Evolutionary conservation across 2,888 invertebrate species (phyloP).

Genomic region (Blastobasis lacticolella): DNA sequence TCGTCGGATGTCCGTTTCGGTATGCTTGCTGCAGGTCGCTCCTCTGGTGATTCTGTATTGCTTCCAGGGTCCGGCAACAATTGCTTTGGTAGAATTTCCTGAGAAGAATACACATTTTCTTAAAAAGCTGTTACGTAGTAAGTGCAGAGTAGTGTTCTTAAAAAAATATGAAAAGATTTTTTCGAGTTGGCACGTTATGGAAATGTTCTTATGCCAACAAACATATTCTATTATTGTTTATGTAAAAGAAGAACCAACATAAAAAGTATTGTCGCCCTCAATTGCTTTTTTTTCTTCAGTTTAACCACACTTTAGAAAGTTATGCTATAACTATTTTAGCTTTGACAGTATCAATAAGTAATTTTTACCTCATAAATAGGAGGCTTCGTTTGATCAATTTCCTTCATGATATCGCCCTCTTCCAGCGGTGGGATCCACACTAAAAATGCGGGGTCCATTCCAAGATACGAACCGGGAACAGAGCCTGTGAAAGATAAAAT

Average conservation of each 20-base stretch:
- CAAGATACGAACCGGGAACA: constrained; percentile 88
- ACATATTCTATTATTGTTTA: no score
- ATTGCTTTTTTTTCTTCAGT: no score
- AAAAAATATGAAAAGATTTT: no score
- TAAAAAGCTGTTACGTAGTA: no score
- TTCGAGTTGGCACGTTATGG: no score
- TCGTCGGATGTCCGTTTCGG: constrained; percentile 44
- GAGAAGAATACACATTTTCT: constrained; percentile 7
- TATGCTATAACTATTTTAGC: no score
- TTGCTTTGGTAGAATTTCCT: constrained; percentile 70
- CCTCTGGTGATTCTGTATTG: constrained; percentile 79
- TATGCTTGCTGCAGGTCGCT: constrained; percentile 61
- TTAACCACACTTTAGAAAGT: no score
- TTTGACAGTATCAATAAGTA: no score
- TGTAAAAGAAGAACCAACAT: no score
- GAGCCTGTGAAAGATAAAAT: constrained; percentile 67
- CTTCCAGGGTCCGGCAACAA: constrained; percentile 75
- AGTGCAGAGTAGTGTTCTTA: no score
- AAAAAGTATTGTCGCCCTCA: no score
- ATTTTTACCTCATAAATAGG: constrained; percentile 55
- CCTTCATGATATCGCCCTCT: constrained; percentile 78
- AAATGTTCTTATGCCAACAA: no score
- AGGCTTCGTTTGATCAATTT: constrained; percentile 67
- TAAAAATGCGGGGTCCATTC: constrained; percentile 91
- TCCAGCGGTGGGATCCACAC: constrained; percentile 91